Conservation (phyloP, 2,797 vertebrate species). For the Falco columbarius region DNA sequence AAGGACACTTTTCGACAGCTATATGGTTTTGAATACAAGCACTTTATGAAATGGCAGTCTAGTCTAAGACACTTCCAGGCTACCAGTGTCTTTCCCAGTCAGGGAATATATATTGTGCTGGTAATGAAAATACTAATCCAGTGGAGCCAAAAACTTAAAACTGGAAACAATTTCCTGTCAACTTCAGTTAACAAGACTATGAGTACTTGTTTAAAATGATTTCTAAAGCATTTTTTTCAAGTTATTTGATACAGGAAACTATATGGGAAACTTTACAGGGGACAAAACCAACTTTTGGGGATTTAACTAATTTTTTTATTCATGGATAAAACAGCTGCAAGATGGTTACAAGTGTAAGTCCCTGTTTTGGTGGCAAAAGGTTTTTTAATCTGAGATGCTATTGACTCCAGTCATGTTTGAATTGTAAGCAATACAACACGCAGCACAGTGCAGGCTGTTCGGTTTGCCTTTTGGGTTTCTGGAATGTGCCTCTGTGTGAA, state of each 20-base stretch:
- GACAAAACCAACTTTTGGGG: slow-evolving; percentile 64
- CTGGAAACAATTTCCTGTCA: slow-evolving; percentile 62
- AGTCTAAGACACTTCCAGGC: slow-evolving; percentile 56
- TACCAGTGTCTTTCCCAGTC: slow-evolving; percentile 35
- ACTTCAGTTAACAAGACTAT: slow-evolving; percentile 32
- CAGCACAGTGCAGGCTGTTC: neutral
- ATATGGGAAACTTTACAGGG: slow-evolving; percentile 66
- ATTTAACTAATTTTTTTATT: slow-evolving; percentile 72
- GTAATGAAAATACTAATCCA: slow-evolving; percentile 46
- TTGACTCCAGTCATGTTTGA: neutral
- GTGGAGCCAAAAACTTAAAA: slow-evolving; percentile 61
- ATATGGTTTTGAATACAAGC: slow-evolving; percentile 69
- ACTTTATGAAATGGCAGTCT: slow-evolving; percentile 74
- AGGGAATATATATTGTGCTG: slow-evolving; percentile 32
- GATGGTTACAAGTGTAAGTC: slow-evolving; percentile 21
- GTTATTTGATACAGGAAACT: slow-evolving; percentile 67
- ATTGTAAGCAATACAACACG: neutral
- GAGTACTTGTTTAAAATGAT: slow-evolving; percentile 40
- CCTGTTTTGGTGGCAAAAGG: neutral
- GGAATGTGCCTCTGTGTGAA: neutral
- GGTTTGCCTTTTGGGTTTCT: neutral
- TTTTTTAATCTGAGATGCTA: neutral
- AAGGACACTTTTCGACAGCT: slow-evolving; percentile 46
- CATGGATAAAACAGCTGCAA: slow-evolving; percentile 61
- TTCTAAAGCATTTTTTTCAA: slow-evolving; percentile 63